Evolutionary conservation across 2,113 vertebrate genomes (phyloP).

Genomic region (Scalopus aquaticus): DNA sequence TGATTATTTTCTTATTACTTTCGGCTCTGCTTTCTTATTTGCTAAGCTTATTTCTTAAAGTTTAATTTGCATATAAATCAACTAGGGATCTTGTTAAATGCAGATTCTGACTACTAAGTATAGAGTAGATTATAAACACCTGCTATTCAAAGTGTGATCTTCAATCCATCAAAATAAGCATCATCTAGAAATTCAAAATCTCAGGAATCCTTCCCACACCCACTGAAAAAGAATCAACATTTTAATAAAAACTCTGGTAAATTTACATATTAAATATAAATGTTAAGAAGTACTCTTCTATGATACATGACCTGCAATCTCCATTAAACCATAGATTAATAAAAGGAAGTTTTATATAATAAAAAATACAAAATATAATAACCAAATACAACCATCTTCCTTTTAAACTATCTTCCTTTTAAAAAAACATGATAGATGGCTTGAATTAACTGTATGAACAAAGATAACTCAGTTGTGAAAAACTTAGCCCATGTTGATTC

Average conservation of each 20-base stretch:
- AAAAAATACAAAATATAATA: too few relatives aligned
- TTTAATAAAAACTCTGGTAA: not conserved
- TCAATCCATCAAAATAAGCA: not conserved
- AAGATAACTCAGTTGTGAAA: constrained; percentile 25
- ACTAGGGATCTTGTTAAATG: not conserved
- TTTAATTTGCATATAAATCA: not conserved
- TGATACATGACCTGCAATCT: not conserved
- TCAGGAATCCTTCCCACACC: not conserved
- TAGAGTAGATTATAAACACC: not conserved
- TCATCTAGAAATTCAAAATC: not conserved
- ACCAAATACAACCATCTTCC: too few relatives aligned
- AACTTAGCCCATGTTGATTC: not conserved
- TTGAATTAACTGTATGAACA: not conserved
- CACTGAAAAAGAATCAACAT: not conserved
- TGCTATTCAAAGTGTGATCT: not conserved
- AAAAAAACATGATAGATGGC: constrained; percentile 31
- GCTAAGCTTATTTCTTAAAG: not conserved
- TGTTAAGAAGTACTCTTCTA: not conserved
- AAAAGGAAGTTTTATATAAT: not conserved
- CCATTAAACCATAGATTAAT: not conserved
- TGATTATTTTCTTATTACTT: not conserved
- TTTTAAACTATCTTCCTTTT: not conserved
- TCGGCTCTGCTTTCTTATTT: not conserved
- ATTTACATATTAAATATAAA: not conserved
- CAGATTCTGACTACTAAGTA: not conserved